Conservation (phyloP, 2,797 vertebrate species). For the Leptodactylus fallax region DNA sequence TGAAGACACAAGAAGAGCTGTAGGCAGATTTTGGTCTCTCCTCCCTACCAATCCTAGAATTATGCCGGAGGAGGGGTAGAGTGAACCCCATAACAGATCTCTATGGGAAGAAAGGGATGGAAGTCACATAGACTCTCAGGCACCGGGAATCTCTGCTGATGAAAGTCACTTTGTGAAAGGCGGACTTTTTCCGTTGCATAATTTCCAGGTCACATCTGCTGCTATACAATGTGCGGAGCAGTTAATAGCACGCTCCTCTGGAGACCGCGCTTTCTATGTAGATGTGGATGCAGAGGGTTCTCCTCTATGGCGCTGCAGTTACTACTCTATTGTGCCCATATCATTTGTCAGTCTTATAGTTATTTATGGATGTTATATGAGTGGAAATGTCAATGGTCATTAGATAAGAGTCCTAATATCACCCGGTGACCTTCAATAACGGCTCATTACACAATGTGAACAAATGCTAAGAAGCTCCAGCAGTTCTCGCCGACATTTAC, state of each 20-base stretch:
- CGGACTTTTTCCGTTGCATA: slow-evolving; percentile 36
- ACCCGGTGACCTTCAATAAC: background rate
- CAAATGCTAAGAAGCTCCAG: too few species aligned
- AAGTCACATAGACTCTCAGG: background rate
- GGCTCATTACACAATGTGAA: background rate
- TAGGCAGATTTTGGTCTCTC: background rate
- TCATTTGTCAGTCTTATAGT: background rate
- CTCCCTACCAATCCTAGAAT: background rate
- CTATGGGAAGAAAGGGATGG: background rate
- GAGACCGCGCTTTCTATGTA: background rate
- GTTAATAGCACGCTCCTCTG: slow-evolving; percentile 3
- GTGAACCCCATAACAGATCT: background rate
- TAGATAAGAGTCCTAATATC: background rate
- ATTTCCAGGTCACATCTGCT: slow-evolving; percentile 62
- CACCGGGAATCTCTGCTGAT: background rate
- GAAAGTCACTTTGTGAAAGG: slow-evolving; percentile 57
- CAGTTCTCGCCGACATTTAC: too few species aligned
- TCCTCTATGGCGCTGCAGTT: background rate
- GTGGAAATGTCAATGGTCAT: background rate
- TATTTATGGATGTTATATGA: background rate
- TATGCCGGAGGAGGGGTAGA: background rate
- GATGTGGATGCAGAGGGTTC: too few species aligned
- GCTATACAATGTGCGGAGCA: background rate
- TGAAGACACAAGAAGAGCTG: background rate
- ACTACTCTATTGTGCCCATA: background rate